A percentile compares a stretch with the other conserved stretches of the same genome.
Conservation (phyloP, 2,113 vertebrate genomes). For the Meles meles region DNA sequence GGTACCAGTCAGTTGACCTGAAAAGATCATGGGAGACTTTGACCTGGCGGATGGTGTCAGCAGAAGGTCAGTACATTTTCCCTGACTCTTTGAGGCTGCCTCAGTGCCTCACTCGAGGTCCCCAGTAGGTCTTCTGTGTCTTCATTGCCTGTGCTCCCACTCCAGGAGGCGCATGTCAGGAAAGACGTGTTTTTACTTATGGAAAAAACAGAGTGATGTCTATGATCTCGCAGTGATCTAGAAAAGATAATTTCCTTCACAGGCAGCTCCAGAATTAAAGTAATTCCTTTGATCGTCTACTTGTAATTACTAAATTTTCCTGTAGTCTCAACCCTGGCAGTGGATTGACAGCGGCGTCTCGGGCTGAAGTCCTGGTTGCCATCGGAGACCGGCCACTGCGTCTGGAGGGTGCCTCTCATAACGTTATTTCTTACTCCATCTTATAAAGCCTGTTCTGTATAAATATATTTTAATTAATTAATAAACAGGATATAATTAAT, state of each 20-base stretch:
- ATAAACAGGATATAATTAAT: slow-evolving; percentile 85
- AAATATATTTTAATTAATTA: slow-evolving; percentile 88
- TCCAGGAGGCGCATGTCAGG: fast-evolving
- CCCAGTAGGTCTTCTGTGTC: too few species aligned
- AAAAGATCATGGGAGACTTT: not conserved
- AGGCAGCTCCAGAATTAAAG: slow-evolving; percentile 27
- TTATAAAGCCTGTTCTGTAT: slow-evolving; percentile 82
- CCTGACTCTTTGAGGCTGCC: not conserved
- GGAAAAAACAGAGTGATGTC: not conserved
- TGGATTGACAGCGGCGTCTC: slow-evolving; percentile 63
- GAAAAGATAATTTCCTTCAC: not conserved
- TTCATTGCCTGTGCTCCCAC: not conserved
- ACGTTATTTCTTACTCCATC: slow-evolving; percentile 83
- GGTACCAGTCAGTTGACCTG: not conserved
- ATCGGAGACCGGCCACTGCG: slow-evolving; percentile 55
- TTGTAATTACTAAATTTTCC: slow-evolving; percentile 68
- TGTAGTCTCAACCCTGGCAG: slow-evolving; percentile 58
- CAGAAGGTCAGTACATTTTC: not conserved
- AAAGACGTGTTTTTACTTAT: not conserved
- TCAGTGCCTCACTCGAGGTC: not conserved
- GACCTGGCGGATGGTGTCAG: too few species aligned
- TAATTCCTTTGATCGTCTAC: not conserved
- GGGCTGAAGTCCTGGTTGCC: slow-evolving; percentile 60
- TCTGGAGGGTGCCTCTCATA: slow-evolving; percentile 79
- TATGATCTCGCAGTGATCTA: not conserved